A percentile compares a stretch with the other conserved stretches of the same genome.
These are phyloP conservation scores for Chamaea fasciata DNA, from an alignment of 2,113 vertebrate species.

Conservation along the genomic window DNA sequence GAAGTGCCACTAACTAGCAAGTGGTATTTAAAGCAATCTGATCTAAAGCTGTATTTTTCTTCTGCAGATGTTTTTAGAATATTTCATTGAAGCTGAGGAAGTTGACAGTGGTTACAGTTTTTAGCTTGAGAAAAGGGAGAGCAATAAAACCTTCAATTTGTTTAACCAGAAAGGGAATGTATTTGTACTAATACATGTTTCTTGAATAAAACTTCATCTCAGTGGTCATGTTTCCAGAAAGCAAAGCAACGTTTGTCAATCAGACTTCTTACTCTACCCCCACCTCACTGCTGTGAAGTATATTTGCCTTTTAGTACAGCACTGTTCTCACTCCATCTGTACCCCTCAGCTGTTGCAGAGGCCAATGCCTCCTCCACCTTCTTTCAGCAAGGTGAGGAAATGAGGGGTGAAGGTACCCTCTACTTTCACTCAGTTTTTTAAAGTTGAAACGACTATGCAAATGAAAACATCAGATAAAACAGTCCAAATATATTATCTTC, in stretches of 20 bases:
- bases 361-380: neutral
- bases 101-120: neutral
- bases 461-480: neutral
- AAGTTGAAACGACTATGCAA: neutral
- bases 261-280: neutral
- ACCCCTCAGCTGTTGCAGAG: neutral
- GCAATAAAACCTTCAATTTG: neutral
- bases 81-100: neutral
- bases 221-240: neutral
- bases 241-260: neutral
- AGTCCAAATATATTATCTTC: neutral
- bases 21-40: neutral
- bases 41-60: neutral
- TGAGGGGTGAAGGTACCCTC: neutral
- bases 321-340: neutral
- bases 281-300: neutral
- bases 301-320: neutral
- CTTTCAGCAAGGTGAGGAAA: neutral
- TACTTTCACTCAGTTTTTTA: neutral
- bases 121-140: neutral
- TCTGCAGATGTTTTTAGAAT: neutral
- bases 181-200: neutral
- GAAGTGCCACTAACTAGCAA: neutral
- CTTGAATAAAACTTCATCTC: neutral
- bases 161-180: neutral